Conservation (phyloP, 2,113 vertebrate species). For the Ranitomeya variabilis region DNA sequence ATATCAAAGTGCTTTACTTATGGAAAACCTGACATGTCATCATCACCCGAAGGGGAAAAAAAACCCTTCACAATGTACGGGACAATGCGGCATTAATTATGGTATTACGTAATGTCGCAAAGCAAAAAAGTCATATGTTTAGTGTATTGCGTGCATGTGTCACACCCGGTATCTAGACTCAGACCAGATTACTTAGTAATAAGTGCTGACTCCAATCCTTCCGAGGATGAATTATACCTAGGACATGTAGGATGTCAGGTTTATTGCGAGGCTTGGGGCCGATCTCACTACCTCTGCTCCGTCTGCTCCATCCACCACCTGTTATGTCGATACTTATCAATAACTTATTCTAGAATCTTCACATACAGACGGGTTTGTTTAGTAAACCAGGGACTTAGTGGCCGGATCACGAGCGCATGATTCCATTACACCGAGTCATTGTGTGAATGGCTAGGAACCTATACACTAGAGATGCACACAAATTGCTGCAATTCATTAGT, state of each 20-base stretch:
- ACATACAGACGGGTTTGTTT: background rate
- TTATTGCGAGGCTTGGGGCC: background rate
- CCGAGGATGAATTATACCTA: background rate
- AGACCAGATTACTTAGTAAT: too few relatives aligned
- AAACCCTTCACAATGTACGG: background rate
- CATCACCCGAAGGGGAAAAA: background rate
- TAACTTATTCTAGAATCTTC: background rate
- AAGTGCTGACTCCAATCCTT: too few relatives aligned
- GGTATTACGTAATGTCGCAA: too few relatives aligned
- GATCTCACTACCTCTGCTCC: background rate
- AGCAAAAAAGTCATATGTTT: too few relatives aligned
- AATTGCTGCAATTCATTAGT: background rate
- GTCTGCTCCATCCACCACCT: background rate
- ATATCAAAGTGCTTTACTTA: background rate
- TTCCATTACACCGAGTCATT: too few relatives aligned
- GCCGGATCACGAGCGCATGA: too few relatives aligned
- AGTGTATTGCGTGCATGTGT: too few relatives aligned
- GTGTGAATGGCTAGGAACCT: too few relatives aligned
- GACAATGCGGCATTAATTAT: too few relatives aligned
- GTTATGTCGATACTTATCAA: background rate
- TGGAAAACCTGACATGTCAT: background rate
- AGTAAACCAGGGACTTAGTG: background rate
- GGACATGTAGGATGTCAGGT: background rate
- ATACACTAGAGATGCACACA: background rate
- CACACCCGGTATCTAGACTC: too few relatives aligned